Conservation (phyloP, 2,113 vertebrate species). For the Equus quagga region DNA sequence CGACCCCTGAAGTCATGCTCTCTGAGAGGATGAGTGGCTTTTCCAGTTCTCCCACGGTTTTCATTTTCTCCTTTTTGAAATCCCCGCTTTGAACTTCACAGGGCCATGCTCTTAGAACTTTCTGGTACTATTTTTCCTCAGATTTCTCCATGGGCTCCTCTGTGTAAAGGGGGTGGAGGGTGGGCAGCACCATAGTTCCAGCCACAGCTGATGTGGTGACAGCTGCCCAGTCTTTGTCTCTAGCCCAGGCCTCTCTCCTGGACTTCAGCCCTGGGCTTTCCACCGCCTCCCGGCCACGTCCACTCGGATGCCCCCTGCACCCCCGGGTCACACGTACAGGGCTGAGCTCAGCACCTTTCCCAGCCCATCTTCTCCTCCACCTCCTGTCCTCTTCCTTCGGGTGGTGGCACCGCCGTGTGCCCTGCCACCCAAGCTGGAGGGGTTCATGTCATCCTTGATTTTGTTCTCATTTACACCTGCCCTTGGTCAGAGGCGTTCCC, state of each 20-base stretch:
- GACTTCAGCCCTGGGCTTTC: background rate
- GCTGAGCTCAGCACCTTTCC: background rate
- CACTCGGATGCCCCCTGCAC: background rate
- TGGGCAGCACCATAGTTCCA: background rate
- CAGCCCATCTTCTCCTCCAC: background rate
- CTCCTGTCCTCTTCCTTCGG: background rate
- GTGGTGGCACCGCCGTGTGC: background rate
- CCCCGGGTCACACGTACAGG: background rate
- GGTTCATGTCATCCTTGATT: background rate
- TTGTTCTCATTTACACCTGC: background rate
- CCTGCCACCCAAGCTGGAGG: background rate
- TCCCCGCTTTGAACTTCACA: background rate
- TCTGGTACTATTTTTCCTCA: background rate
- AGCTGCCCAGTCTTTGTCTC: background rate
- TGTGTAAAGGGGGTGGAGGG: background rate
- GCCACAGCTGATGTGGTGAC: fast-evolving
- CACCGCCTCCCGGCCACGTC: background rate
- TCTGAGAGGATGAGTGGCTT: fast-evolving
- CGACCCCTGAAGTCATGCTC: too few species aligned
- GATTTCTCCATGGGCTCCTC: background rate
- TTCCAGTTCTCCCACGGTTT: background rate
- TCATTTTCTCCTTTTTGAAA: background rate
- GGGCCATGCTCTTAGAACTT: background rate
- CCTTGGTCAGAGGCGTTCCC: background rate
- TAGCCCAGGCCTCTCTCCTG: background rate